Conservation (phyloP, 1,140 invertebrate genomes). For the Trissolcus basalis region DNA sequence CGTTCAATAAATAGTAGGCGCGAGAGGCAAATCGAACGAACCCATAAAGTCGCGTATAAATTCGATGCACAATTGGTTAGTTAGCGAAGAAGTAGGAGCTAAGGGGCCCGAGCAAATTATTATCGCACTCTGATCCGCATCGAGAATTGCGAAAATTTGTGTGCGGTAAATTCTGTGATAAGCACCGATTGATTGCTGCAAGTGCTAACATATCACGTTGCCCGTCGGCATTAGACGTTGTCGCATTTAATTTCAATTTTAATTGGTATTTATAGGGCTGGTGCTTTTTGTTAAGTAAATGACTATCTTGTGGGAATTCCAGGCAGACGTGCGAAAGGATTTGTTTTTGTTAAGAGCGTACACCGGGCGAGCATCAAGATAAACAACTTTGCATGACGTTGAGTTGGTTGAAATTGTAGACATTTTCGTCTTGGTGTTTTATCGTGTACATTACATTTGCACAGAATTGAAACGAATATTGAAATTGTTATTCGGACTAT, state of each 20-base stretch:
- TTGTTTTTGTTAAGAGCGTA: slow-evolving; percentile 16
- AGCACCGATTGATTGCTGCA: slow-evolving; percentile 52
- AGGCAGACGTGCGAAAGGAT: slow-evolving; percentile 4
- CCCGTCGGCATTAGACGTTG: slow-evolving; percentile 14
- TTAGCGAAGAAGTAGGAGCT: slow-evolving; percentile 37
- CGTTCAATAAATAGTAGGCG: slow-evolving; percentile 50
- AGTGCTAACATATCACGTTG: neutral
- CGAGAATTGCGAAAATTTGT: slow-evolving; percentile 30
- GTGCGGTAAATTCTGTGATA: slow-evolving; percentile 50
- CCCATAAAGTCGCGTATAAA: slow-evolving; percentile 56
- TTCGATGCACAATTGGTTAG: slow-evolving; percentile 58
- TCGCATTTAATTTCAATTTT: slow-evolving; percentile 38
- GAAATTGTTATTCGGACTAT: neutral
- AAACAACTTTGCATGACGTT: slow-evolving; percentile 6
- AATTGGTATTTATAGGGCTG: slow-evolving; percentile 46
- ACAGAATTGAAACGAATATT: neutral
- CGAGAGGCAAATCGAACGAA: slow-evolving; percentile 46
- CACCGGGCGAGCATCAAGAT: neutral
- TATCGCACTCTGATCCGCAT: slow-evolving; percentile 18
- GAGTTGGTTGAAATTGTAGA: slow-evolving; percentile 1
- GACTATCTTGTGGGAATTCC: slow-evolving; percentile 22
- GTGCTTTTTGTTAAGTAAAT: slow-evolving; percentile 11
- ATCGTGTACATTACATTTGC: neutral
- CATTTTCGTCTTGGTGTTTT: neutral
- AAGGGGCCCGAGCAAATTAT: slow-evolving; percentile 50